Evolutionary conservation across 2,888 invertebrate genomes (phyloP), one percentile per base, ranked within the genome.

Genomic region (Zygothrica quintamaculata): DNA sequence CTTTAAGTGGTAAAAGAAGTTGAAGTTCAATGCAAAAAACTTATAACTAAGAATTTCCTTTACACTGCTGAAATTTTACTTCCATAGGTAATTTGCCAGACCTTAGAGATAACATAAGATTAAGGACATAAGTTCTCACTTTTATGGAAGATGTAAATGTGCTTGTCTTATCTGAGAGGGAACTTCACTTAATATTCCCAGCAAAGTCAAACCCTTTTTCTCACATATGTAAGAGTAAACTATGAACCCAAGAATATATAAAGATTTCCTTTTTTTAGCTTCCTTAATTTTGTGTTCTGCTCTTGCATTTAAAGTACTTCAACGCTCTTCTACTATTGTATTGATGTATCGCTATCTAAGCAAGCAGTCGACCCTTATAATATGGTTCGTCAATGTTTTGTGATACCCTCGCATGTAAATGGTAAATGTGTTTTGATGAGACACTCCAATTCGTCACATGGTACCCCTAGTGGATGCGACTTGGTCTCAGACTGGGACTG

Each of bases 181-280:
- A 22, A 22, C 18, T 22, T 5, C 16, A 42, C 26, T 44, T 13
- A 40, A 57, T 16, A 25, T 73, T 60, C 58, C 43, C 74, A 60
- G 52, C 31, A 9, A 8, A 15, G 44, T 52, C 40, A 18, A 71
- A 75, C 65, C 78, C 75, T 65, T 64, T 36, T 65, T 51, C 59
- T 51, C 60, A 58, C 48, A 53, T 9, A 7, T 5, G 12, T 15
- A 6, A 29, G 6, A 22, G 33, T 48, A 11, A 66, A n/a, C n/a
- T n/a, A n/a, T n/a, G n/a, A n/a, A n/a, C n/a, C n/a, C n/a, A n/a
- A n/a, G n/a, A n/a, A n/a, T n/a, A n/a, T n/a, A n/a, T 62, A 36
- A 48, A 58, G 66, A 76, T 55, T 79, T 77, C 76, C 75, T 78
- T 67, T 78, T 67, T 52, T 50, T 15, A 39, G 52, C 51, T 75